Conservation (phyloP, 2,888 invertebrate species). For the Metellina segmentata region DNA sequence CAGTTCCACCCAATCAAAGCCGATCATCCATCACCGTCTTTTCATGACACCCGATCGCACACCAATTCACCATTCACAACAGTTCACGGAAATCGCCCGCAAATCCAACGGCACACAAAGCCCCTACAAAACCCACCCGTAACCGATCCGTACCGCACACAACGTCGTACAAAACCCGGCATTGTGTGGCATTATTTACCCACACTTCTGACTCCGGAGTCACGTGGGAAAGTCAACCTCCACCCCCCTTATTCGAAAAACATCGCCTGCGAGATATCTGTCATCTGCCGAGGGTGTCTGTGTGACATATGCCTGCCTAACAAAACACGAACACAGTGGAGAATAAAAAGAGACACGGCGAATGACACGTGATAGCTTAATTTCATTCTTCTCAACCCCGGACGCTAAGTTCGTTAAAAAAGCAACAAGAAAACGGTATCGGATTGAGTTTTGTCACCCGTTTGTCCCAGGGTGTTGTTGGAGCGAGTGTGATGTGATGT, state of each 20-base stretch:
- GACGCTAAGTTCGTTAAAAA: slow-evolving; percentile 13
- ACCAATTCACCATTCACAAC: not conserved
- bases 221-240: slow-evolving; percentile 33
- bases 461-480: slow-evolving; percentile 10
- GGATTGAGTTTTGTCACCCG: slow-evolving; percentile 55
- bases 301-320: slow-evolving; percentile 52
- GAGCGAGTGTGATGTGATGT: not conserved
- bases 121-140: not conserved
- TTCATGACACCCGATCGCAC: not conserved
- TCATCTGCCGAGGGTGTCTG: slow-evolving; percentile 46
- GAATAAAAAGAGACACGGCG: not conserved
- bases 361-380: slow-evolving; percentile 67
- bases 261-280: slow-evolving; percentile 37
- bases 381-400: slow-evolving; percentile 35
- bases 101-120: not conserved
- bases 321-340: slow-evolving; percentile 29
- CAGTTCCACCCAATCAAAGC: too few relatives aligned
- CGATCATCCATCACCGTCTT: not conserved
- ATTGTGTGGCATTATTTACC: slow-evolving; percentile 24
- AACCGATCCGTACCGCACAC: slow-evolving; percentile 16
- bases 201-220: slow-evolving; percentile 2
- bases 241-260: slow-evolving; percentile 10
- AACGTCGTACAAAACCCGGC: not conserved
- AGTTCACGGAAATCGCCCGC: not conserved
- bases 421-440: slow-evolving; percentile 23